A percentile compares a stretch with the other conserved stretches of the same genome.
These are phyloP conservation scores for Callipepla californica DNA, from an alignment of 2,113 vertebrate genomes.

Conservation along the genomic window DNA sequence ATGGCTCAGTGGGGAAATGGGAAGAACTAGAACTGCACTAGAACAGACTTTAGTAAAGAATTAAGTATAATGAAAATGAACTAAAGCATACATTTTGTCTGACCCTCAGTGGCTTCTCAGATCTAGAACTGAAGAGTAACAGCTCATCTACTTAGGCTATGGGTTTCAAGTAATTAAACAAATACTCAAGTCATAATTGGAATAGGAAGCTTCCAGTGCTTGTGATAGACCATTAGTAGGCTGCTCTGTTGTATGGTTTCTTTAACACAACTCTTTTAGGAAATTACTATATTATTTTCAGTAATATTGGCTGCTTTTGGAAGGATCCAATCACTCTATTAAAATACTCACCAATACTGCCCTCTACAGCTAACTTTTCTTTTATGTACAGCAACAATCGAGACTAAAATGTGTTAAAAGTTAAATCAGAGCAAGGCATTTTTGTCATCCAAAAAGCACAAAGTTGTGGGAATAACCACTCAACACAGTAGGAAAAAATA, in stretches of 20 bases:
- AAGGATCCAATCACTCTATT: neutral
- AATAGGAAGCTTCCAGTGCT: neutral
- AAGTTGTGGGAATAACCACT: neutral
- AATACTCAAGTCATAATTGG: neutral
- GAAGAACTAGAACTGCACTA: no score
- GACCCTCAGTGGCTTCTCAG: neutral
- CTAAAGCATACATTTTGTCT: neutral
- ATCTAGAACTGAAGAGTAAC: neutral
- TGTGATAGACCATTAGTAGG: neutral
- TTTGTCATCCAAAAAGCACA: neutral
- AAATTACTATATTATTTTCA: neutral
- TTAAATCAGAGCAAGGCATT: neutral
- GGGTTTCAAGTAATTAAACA: neutral
- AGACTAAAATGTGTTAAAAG: neutral
- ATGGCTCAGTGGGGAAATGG: neutral
- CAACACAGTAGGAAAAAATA: neutral
- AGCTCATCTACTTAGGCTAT: neutral
- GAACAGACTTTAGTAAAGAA: neutral
- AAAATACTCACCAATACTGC: neutral
- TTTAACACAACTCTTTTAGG: neutral
- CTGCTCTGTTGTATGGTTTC: neutral
- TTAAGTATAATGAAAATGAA: neutral
- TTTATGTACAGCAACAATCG: neutral
- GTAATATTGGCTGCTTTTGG: neutral
- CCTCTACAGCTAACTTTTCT: neutral